These are phyloP conservation scores for Sepiola atlantica DNA, from an alignment of 2,888 invertebrate species.

Conservation along the genomic window DNA sequence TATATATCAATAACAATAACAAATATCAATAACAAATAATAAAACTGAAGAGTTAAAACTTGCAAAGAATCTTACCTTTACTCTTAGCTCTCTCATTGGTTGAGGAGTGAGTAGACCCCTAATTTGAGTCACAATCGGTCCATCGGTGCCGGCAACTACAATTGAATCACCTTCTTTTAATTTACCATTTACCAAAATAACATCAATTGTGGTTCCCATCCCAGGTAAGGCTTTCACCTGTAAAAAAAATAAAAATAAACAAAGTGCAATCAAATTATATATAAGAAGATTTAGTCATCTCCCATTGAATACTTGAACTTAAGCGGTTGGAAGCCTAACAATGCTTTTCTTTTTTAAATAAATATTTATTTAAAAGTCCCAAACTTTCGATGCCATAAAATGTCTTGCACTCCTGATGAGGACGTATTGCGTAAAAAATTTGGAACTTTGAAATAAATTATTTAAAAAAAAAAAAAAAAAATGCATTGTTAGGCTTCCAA, in stretches of 20 bases:
- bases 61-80: slow-evolving; percentile 80
- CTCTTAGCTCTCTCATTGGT: slow-evolving; percentile 95
- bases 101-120: slow-evolving; percentile 97
- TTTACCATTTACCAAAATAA: slow-evolving; percentile 97
- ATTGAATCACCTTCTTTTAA: slow-evolving; percentile 94
- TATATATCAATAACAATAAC: too few relatives aligned
- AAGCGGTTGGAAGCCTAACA: too few relatives aligned
- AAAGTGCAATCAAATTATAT: background rate
- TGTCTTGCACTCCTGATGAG: too few relatives aligned
- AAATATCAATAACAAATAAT: background rate
- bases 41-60: background rate
- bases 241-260: slow-evolving; percentile 3
- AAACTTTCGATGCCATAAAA: too few relatives aligned
- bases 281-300: too few relatives aligned
- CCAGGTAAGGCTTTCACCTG: slow-evolving; percentile 95
- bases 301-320: too few relatives aligned
- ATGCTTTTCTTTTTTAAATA: too few relatives aligned
- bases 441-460: too few relatives aligned
- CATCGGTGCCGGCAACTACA: slow-evolving; percentile 96
- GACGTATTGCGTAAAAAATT: too few relatives aligned
- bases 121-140: slow-evolving; percentile 97
- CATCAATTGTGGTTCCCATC: slow-evolving; percentile 94
- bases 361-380: too few relatives aligned
- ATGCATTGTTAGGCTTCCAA: too few relatives aligned
- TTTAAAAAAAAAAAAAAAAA: too few relatives aligned